Evolutionary conservation across 1,140 invertebrate genomes (phyloP), one percentile per base, ranked within the genome.

Genomic region (Daktulosphaira vitifoliae): DNA sequence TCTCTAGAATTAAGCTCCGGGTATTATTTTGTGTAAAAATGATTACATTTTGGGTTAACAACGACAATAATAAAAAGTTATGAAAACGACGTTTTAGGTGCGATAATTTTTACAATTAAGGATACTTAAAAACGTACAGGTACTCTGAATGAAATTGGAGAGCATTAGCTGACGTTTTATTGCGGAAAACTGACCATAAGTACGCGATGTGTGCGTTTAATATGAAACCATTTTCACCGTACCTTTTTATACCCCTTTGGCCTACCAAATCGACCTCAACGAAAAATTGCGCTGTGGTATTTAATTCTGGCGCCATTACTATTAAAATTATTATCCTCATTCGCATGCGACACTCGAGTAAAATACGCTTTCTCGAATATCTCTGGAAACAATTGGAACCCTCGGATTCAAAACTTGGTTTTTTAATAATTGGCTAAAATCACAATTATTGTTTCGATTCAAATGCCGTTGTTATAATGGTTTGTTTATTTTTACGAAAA

Each of bases 51-150:
- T 5, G 13, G 29, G 9, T n/a, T 8, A 13, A 13, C 48, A 18
- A 3, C 51, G 51, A 23, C 13, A 15, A n/a, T 22, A 20, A 59
- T 44, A 59, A 59, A 54, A 59, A 59, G 54, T 37, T 59, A 59
- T 59, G 54, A 59, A 59, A 59, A 59, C 54, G 54, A 44, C 54
- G 13, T 59, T 59, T 59, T 46, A 20, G 54, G 54, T 44, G 23
- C 39, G 54, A 59, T 59, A 59, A 59, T 59, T 38, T n/a, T 20
- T 9, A 22, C 54, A 59, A 59, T 59, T 59, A 59, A 59, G 54
- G 23, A n/a, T n/a, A n/a, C 33, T 54, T 54, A 54, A 54, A 42
- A 54, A 54, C 52, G 46, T 3, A 11, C 22, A 15, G 46, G 16
- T 13, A 18, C 4, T 13, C 20, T 23, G 33, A 54, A 54, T 54